Base-by-base conservation (phyloP, 2,797 vertebrate species). In the Hipposideros larvatus region DNA sequence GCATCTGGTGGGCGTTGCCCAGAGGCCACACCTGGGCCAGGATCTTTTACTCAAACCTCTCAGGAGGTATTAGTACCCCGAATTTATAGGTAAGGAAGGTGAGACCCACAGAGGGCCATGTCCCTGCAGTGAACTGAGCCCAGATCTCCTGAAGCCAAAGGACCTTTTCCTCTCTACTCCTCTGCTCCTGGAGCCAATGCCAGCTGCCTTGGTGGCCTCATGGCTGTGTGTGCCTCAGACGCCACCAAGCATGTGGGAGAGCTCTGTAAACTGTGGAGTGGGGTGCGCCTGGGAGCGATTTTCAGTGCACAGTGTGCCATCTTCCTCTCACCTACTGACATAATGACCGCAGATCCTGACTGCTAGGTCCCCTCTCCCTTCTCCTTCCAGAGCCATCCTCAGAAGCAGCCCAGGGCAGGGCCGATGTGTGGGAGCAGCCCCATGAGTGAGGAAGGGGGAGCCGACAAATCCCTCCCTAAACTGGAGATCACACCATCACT, bases 1-100 rank as follows among this genome's bases (percentile, higher is more conserved):
- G 8, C 24, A 37, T 16, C 37, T 3, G 9, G 13, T 4, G 3
- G 5, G 28, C 0, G 0, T 21, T 0, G 0, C 41, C 19, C 8
- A 8, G 1, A 13, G 51, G n/a, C 46, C 31, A 19, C 37, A n/a
- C 48, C 78, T 16, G n/a, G 4, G 5, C 63, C 37, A 37, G n/a
- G 55, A 11, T 26, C 26, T 46, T 73, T 18, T 28, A 4, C 57
- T 59, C 61, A 34, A 8, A 11, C 61, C 59, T 43, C 28, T 7
- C 4, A 3, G 48, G 48, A 51, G 43, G 55, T 8, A 4, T 53
- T 14, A 34, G 31, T 18, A 11, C 5, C 74, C 31, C 31, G 26
- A 15, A 8, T 26, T 26, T 13, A 37, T 16, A 55, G 82, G 15
- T 5, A 4, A 77, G 41, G 31, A 24, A 80, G 53, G 18, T 0